Evolutionary conservation across 2,113 vertebrate species (phyloP), one percentile per base, ranked within the genome.

Genomic region (Aspidoscelis tigris): DNA sequence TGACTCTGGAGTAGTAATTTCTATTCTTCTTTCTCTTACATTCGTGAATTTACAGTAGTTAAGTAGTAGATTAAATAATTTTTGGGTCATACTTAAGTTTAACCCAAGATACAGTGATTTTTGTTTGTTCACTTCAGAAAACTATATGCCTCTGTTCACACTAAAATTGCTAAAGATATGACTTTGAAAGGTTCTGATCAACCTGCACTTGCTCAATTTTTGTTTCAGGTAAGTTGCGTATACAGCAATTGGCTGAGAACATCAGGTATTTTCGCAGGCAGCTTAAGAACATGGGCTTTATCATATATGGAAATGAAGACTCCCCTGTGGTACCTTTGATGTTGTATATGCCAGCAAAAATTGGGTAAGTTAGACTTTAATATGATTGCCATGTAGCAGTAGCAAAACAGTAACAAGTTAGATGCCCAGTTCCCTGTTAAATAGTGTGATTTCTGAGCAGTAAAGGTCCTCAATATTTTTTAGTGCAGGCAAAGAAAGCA

Each of bases 321-420:
- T 99, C 98, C 0, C 98, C 98, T 0, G 97, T 99, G 61, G 97
- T 99, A 71, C 98, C 98, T 88, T 90, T 99, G 91, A 99, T 99
- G 98, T 95, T 99, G 43, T 99, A 99, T 90, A 99, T 99, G 98
- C 98, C 98, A 18, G 98, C 98, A 90, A 99, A 99, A 94, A 98
- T 99, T 66, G 98, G 98, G 98, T 99, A 91, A 0, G 92, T 92
- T 87, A 81, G 80, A 55, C 41, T 22, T 18, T n/a, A 21, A 22
- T 1, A 58, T 39, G 12, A 16, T 84, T 81, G 5, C 78, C 39
- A 61, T 88, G 81, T 84, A 88, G 85, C 88, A 22, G 4, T 84
- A 33, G 22, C 2, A 75, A 20, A 43, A 80, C 41, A 80, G 70
- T 16, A 77, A 66, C 66, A 71, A 81, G 18, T 75, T 72, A 41